Evolutionary conservation across 2,113 vertebrate species (phyloP).

Genomic region (Ceyx cyanopectus): DNA sequence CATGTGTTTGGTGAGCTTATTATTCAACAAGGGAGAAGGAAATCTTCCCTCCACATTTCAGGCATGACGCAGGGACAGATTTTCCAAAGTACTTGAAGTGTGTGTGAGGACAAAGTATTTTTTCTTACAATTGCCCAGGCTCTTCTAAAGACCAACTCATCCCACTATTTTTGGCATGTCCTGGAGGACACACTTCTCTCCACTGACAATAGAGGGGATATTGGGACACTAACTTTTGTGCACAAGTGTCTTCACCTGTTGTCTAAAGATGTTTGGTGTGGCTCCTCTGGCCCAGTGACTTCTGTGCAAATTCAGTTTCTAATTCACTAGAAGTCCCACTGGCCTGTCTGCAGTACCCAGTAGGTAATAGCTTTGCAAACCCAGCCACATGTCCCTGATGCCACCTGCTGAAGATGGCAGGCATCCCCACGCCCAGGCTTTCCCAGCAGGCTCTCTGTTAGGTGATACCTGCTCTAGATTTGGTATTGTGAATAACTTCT

Average conservation of each 20-base stretch:
- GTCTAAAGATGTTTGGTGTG: not conserved
- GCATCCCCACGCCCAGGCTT: not conserved
- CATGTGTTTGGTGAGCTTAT: fast-evolving
- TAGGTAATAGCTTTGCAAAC: not conserved
- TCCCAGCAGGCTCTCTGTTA: not conserved
- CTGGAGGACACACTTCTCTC: not conserved
- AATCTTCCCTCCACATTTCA: not conserved
- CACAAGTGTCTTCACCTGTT: not conserved
- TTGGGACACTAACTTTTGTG: not conserved
- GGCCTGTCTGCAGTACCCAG: not conserved
- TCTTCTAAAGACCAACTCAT: not conserved
- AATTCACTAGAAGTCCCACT: not conserved
- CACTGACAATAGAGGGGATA: not conserved
- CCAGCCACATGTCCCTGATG: fast-evolving
- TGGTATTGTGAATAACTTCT: fast-evolving
- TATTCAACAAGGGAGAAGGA: not conserved
- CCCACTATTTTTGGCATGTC: not conserved
- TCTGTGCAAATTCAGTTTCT: not conserved
- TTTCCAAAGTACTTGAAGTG: not conserved
- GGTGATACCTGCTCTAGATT: not conserved
- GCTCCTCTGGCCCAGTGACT: not conserved
- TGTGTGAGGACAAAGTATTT: not conserved
- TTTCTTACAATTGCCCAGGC: not conserved
- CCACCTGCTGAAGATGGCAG: not conserved
- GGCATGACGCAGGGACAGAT: not conserved